Percentiles rank a stretch among this genome's conserved stretches.
phyloP scores from a whole-genome alignment of 2,113 vertebrate species.

The Atractosteus spatula region DNA sequence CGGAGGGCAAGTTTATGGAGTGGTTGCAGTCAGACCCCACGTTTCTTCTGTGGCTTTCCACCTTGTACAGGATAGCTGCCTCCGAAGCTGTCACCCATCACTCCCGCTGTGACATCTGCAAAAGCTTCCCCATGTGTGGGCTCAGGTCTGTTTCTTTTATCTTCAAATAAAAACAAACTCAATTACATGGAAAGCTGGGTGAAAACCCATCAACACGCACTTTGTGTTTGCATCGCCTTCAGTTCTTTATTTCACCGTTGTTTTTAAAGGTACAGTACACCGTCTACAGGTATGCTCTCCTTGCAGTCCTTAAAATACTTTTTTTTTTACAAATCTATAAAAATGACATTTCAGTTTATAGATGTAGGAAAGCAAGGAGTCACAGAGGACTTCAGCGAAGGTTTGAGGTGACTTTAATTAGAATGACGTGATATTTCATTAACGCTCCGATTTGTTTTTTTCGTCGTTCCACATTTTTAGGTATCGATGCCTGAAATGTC shows the following conservation, averaged over 20 bases:
- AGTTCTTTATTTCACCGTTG: too few species aligned
- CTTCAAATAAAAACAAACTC: too few species aligned
- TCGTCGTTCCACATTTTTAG: constrained; percentile 43
- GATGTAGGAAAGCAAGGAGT: neutral
- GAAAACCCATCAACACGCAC: too few species aligned
- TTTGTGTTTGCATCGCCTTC: too few species aligned
- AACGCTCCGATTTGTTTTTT: neutral
- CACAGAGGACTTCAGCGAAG: neutral
- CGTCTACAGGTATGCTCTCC: neutral
- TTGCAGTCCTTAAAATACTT: neutral
- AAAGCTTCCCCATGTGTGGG: constrained; percentile 67
- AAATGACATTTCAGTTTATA: neutral
- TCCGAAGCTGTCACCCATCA: constrained; percentile 62
- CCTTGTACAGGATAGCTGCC: constrained; percentile 60
- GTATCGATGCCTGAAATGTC: constrained; percentile 79
- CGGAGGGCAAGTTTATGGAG: constrained; percentile 66
- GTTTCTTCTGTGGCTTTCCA: constrained; percentile 76
- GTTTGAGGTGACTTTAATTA: neutral
- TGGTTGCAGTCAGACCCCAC: constrained; percentile 74
- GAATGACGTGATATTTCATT: constrained; percentile 1
- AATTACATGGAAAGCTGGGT: too few species aligned
- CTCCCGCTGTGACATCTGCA: constrained; percentile 69
- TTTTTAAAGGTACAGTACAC: too few species aligned
- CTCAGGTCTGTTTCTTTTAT: constrained; percentile 59
- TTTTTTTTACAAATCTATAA: neutral